Percentiles rank a stretch among this genome's conserved stretches.
These are phyloP conservation scores for Serripes groenlandicus DNA, from an alignment of 2,888 invertebrate species.

Conservation along the genomic window DNA sequence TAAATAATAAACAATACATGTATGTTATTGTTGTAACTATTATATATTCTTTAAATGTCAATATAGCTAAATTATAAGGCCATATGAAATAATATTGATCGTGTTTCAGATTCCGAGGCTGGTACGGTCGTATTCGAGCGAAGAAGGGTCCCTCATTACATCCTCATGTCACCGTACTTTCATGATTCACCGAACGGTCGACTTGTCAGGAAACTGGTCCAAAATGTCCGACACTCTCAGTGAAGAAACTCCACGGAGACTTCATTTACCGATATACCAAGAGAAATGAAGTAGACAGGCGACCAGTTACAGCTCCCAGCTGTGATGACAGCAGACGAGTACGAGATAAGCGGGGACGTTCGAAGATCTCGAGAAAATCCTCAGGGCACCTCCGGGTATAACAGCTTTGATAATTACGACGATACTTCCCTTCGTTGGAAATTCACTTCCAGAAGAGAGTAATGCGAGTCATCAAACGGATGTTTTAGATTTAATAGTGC, in stretches of 20 bases:
- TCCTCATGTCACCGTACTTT: constrained; percentile 73
- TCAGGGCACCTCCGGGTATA: constrained; percentile 34
- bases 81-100: background rate
- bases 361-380: constrained; percentile 19
- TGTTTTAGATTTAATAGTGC: background rate
- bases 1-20: too few species aligned
- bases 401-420: background rate
- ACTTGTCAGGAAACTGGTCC: constrained; percentile 66
- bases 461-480: background rate
- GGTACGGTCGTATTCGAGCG: constrained; percentile 73
- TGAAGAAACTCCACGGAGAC: constrained; percentile 69
- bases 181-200: constrained; percentile 71
- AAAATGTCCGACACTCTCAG: too few species aligned
- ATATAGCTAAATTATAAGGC: background rate
- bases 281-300: constrained; percentile 49
- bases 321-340: constrained; percentile 47
- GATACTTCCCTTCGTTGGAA: background rate
- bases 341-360: constrained; percentile 28
- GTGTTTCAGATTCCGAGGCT: constrained; percentile 77
- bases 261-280: constrained; percentile 71
- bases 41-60: too few species aligned
- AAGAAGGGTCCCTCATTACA: constrained; percentile 75
- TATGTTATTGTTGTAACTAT: too few species aligned
- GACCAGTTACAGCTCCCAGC: constrained; percentile 74
- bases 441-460: background rate